These are phyloP conservation scores for Melospiza melodia DNA, from an alignment of 2,113 vertebrate species.

Conservation along the genomic window DNA sequence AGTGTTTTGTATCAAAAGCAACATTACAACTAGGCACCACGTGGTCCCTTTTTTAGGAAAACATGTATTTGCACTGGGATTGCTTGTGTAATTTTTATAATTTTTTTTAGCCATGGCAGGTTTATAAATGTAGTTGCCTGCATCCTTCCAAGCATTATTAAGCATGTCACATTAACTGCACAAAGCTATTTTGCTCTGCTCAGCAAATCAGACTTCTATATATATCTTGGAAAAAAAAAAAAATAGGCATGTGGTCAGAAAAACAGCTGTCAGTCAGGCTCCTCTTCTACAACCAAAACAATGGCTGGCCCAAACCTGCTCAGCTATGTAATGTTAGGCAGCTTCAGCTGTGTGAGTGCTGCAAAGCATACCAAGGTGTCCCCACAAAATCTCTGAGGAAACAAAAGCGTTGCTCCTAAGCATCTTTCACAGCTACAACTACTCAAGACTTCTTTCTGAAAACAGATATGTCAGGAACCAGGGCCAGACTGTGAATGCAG, in stretches of 20 bases:
- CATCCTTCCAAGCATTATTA: constrained; percentile 40
- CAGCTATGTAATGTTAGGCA: neutral
- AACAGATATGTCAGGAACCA: neutral
- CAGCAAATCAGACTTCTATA: constrained; percentile 34
- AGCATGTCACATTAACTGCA: constrained; percentile 40
- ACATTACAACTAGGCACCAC: neutral
- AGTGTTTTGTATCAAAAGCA: neutral
- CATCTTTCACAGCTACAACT: neutral
- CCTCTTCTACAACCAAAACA: constrained; percentile 6
- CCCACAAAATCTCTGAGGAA: neutral
- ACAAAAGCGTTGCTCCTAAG: neutral
- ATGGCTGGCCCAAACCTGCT: neutral
- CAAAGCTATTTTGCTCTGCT: constrained; percentile 27
- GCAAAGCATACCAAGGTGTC: neutral
- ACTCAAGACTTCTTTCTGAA: neutral
- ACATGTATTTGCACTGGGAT: neutral
- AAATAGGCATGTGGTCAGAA: constrained; percentile 24
- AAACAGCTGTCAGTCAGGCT: constrained; percentile 52
- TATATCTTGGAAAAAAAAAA: neutral
- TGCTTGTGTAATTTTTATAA: neutral
- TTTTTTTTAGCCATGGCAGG: neutral
- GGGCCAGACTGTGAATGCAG: neutral
- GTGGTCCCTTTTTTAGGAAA: neutral
- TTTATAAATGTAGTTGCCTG: constrained; percentile 13
- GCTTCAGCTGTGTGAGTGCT: neutral